phyloP scores from a whole-genome alignment of 2,888 invertebrate species.

The Cryptocheilus praepositus region DNA sequence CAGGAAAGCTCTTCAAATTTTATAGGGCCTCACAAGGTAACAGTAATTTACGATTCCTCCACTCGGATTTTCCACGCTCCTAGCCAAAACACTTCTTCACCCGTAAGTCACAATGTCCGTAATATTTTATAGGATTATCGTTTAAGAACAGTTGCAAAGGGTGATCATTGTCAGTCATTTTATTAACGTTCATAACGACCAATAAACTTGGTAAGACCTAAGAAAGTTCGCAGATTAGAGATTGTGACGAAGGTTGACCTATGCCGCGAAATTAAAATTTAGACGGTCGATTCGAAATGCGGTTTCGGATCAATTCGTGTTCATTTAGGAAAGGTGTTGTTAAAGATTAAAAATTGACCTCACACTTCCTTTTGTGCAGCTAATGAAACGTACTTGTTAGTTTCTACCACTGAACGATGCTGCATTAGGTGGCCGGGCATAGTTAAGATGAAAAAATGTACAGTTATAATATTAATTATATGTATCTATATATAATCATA shows the following conservation, averaged over 20 bases:
- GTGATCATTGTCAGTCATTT: too few species aligned
- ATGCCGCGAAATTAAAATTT: slow-evolving; percentile 38
- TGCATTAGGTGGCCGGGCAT: slow-evolving; percentile 46
- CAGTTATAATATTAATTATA: too few species aligned
- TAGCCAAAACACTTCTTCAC: too few species aligned
- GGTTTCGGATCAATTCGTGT: slow-evolving; percentile 64
- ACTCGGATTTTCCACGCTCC: too few species aligned
- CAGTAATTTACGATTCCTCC: too few species aligned
- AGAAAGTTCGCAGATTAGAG: slow-evolving; percentile 14
- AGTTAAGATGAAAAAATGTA: too few species aligned
- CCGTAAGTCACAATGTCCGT: background rate
- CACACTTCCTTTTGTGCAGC: slow-evolving; percentile 41
- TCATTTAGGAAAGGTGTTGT: slow-evolving; percentile 58
- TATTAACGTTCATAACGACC: too few species aligned
- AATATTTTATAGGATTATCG: background rate
- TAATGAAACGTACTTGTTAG: slow-evolving; percentile 56
- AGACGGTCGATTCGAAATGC: slow-evolving; percentile 47
- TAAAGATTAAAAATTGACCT: slow-evolving; percentile 64
- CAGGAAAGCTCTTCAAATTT: too few species aligned
- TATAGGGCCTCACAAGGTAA: too few species aligned
- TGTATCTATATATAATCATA: too few species aligned
- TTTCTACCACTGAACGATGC: slow-evolving; percentile 43
- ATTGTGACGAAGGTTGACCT: background rate
- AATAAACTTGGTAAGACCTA: too few species aligned
- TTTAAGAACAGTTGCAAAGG: background rate